Percentiles rank a stretch among this genome's conserved stretches.
Evolutionary conservation across 2,888 invertebrate species (phyloP).

Genomic region (Leptopterna dolabrata): DNA sequence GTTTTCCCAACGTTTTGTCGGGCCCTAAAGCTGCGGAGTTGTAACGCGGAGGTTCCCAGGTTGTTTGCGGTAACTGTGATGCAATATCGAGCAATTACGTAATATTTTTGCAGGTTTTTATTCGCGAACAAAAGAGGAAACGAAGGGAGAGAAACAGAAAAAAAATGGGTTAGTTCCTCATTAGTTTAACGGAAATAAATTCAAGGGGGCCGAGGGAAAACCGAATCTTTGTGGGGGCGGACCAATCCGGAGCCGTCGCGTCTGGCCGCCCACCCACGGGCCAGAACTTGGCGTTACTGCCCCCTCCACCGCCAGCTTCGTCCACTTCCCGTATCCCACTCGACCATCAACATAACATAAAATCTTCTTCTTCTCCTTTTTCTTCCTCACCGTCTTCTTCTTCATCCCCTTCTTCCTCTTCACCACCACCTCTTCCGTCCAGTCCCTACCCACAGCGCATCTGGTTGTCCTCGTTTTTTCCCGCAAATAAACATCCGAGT

Average conservation of each 20-base stretch:
- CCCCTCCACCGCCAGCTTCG: not conserved
- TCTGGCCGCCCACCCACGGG: conserved; percentile 1
- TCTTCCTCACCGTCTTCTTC: not conserved
- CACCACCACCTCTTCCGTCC: not conserved
- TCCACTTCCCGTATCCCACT: not conserved
- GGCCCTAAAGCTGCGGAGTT: no score
- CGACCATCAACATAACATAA: not conserved
- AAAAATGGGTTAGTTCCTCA: not conserved
- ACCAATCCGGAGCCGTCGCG: not conserved
- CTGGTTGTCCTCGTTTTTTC: not conserved
- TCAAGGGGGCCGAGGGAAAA: not conserved
- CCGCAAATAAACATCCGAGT: not conserved
- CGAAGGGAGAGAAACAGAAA: no score
- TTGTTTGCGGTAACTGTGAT: no score
- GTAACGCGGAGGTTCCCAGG: no score
- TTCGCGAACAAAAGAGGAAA: no score
- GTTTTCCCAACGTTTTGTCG: no score
- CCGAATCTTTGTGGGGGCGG: not conserved
- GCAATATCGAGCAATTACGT: not conserved
- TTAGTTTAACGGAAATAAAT: not conserved
- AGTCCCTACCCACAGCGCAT: not conserved
- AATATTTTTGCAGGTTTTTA: not conserved
- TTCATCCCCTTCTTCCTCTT: not conserved
- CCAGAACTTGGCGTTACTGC: not conserved
- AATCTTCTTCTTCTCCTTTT: not conserved